Evolutionary conservation across 2,888 invertebrate genomes (phyloP).

Genomic region (Lymantria dispar): DNA sequence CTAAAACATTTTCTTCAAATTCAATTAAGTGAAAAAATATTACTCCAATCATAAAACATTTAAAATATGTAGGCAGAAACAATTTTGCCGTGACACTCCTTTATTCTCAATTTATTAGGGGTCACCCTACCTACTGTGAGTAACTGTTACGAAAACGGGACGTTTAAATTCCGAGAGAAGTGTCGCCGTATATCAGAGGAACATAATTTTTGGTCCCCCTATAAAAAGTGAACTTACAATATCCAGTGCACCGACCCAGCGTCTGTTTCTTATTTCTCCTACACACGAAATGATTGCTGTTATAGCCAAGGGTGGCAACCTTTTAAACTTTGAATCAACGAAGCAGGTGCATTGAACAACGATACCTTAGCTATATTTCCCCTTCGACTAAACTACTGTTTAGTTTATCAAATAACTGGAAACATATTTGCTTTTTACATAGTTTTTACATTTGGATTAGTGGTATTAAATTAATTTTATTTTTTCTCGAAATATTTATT

Average conservation of each 20-base stretch:
- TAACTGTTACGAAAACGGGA: slow-evolving; percentile 67
- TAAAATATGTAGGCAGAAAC: slow-evolving; percentile 40
- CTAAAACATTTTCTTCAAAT: slow-evolving; percentile 1
- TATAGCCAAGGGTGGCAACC: slow-evolving; percentile 53
- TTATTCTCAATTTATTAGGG: slow-evolving; percentile 76
- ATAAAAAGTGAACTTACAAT: slow-evolving; percentile 67
- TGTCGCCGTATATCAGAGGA: slow-evolving; percentile 72
- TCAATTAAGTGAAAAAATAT: slow-evolving; percentile 17
- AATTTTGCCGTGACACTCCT: slow-evolving; percentile 63
- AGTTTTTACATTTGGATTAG: not conserved
- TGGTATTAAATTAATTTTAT: too few relatives aligned
- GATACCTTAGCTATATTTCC: slow-evolving; percentile 11
- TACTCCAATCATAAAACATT: slow-evolving; percentile 24
- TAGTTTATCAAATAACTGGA: slow-evolving; percentile 25
- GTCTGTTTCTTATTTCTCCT: slow-evolving; percentile 75
- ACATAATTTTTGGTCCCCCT: slow-evolving; percentile 70
- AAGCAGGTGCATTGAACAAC: slow-evolving; percentile 58
- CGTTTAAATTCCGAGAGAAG: slow-evolving; percentile 76
- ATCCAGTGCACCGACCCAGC: slow-evolving; percentile 47
- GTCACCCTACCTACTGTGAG: slow-evolving; percentile 64
- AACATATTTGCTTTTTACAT: not conserved
- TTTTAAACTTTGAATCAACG: slow-evolving; percentile 60
- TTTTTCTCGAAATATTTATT: too few relatives aligned
- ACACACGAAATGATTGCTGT: slow-evolving; percentile 71
- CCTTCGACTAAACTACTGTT: slow-evolving; percentile 17